Evolutionary conservation across 2,113 vertebrate species (phyloP).

Genomic region (Turdus rufiventris): DNA sequence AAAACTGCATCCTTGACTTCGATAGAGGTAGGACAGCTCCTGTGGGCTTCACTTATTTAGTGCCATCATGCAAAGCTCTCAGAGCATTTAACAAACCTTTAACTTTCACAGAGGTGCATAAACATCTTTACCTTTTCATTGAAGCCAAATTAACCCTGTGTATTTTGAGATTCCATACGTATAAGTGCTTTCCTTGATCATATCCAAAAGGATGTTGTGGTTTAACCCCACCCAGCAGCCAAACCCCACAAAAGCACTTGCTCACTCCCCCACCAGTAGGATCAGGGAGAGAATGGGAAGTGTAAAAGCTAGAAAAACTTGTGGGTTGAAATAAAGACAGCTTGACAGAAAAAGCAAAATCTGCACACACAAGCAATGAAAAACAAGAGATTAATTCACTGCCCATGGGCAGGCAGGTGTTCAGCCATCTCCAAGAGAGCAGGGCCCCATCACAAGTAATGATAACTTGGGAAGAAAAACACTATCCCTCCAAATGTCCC

Average conservation of each 20-base stretch:
- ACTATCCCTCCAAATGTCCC: accelerated
- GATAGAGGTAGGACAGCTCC: background rate
- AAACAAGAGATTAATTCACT: background rate
- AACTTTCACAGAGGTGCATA: background rate
- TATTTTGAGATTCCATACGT: background rate
- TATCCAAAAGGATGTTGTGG: background rate
- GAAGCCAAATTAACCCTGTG: background rate
- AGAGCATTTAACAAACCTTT: background rate
- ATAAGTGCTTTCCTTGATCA: background rate
- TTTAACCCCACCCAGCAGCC: background rate
- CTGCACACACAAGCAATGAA: background rate
- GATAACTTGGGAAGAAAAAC: background rate
- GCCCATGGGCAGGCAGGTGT: background rate
- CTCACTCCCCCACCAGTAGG: background rate
- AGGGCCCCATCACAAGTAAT: accelerated
- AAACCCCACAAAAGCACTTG: accelerated
- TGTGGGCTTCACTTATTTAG: accelerated
- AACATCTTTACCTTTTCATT: background rate
- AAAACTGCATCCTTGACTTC: background rate
- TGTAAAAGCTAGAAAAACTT: background rate
- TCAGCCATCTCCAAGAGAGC: background rate
- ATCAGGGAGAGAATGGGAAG: background rate
- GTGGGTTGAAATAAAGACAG: background rate
- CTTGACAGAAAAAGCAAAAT: background rate
- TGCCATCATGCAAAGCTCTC: background rate